phyloP scores from a whole-genome alignment of 2,888 invertebrate species.

The Esperia sulphurella region DNA sequence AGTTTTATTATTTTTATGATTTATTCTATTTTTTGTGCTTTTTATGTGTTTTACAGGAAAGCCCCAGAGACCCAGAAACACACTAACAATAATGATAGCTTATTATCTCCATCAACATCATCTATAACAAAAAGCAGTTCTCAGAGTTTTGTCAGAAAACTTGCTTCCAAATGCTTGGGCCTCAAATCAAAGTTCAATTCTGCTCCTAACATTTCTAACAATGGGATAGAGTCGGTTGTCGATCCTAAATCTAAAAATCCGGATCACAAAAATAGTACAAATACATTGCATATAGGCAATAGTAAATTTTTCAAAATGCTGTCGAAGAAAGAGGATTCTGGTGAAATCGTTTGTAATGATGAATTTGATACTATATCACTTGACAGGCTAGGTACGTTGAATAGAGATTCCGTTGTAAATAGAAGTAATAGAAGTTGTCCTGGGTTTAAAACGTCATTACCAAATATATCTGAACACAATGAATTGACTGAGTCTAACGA shows the following conservation, averaged over 20 bases:
- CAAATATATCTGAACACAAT: slow-evolving; percentile 70
- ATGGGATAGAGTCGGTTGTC: slow-evolving; percentile 49
- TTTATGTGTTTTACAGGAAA: slow-evolving; percentile 75
- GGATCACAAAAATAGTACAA: slow-evolving; percentile 49
- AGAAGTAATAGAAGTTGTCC: slow-evolving; percentile 73
- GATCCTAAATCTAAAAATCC: slow-evolving; percentile 50
- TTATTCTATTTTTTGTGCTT: slow-evolving; percentile 49
- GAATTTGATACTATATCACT: slow-evolving; percentile 73
- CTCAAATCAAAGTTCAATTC: slow-evolving; percentile 72
- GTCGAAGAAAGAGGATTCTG: slow-evolving; percentile 69
- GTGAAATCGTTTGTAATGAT: slow-evolving; percentile 66
- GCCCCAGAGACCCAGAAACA: slow-evolving; percentile 72
- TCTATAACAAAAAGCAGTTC: slow-evolving; percentile 64
- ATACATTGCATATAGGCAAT: slow-evolving; percentile 65
- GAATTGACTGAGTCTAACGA: slow-evolving; percentile 60
- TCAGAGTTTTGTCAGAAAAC: slow-evolving; percentile 74
- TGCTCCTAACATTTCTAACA: slow-evolving; percentile 73
- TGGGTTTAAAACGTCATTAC: slow-evolving; percentile 69
- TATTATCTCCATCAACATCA: slow-evolving; percentile 65
- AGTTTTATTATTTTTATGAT: slow-evolving; percentile 39
- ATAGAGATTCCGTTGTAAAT: slow-evolving; percentile 65
- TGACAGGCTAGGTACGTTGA: slow-evolving; percentile 62
- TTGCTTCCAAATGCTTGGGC: slow-evolving; percentile 77
- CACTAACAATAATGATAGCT: slow-evolving; percentile 66
- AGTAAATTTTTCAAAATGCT: slow-evolving; percentile 71